phyloP scores from a whole-genome alignment of 2,797 vertebrate genomes.

The Novumbra hubbsi region DNA sequence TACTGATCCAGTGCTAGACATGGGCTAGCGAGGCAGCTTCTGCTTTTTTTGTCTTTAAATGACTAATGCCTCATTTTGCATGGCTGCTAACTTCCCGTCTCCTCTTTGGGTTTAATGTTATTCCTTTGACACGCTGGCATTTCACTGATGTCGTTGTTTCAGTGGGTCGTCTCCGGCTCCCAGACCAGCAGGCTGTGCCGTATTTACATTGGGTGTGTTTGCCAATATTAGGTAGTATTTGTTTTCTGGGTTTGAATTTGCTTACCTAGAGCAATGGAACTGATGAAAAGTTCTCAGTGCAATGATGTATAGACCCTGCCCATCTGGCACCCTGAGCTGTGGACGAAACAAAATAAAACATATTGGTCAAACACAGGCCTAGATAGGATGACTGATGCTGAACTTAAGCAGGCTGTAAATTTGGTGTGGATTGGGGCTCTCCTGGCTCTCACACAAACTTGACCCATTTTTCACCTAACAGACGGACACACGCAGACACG shows the following conservation, averaged over 20 bases:
- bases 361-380: background rate
- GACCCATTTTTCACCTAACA: constrained; percentile 12
- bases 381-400: constrained; percentile 48
- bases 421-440: constrained; percentile 29
- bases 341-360: background rate
- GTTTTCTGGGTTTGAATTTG: background rate
- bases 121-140: background rate
- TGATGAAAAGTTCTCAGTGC: background rate
- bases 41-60: constrained; percentile 57
- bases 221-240: background rate
- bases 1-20: constrained; percentile 65
- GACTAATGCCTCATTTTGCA: constrained; percentile 67
- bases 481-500: background rate
- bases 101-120: background rate
- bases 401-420: constrained; percentile 39
- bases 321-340: background rate
- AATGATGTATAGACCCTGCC: background rate
- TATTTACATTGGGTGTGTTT: background rate
- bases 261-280: background rate
- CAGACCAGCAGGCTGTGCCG: background rate
- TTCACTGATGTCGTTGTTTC: background rate
- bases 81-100: constrained; percentile 48
- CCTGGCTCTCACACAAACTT: constrained; percentile 19
- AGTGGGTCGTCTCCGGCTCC: background rate
- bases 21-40: constrained; percentile 48